These are phyloP conservation scores for Drosophila peninsularis DNA, from an alignment of 2,888 invertebrate genomes.

Conservation along the genomic window DNA sequence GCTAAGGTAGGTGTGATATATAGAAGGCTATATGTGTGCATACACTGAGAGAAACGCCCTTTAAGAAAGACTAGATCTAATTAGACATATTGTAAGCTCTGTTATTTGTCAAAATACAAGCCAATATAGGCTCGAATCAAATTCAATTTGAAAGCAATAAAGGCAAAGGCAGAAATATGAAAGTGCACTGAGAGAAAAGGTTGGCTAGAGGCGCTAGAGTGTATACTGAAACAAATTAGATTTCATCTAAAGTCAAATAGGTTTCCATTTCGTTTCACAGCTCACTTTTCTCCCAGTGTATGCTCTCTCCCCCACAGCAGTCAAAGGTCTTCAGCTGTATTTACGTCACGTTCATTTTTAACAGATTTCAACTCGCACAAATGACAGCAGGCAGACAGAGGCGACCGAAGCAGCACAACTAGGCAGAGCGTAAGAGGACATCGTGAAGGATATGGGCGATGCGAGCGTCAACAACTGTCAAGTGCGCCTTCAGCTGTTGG, in stretches of 20 bases:
- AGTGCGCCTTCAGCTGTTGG: constrained; percentile 52
- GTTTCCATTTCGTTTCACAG: too few species aligned
- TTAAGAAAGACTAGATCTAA: background rate
- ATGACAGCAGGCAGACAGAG: constrained; percentile 13
- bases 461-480: constrained; percentile 55
- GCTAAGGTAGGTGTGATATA: constrained; percentile 42
- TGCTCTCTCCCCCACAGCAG: constrained; percentile 13
- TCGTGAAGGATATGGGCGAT: constrained; percentile 11
- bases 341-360: constrained; percentile 61
- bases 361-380: constrained; percentile 44
- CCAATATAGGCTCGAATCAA: background rate
- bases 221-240: too few species aligned
- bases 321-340: constrained; percentile 39
- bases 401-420: too few species aligned
- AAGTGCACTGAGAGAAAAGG: background rate
- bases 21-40: constrained; percentile 23
- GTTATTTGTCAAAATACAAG: background rate
- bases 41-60: background rate
- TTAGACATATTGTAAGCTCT: background rate
- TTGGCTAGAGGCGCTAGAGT: too few species aligned
- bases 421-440: background rate
- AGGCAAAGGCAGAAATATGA: background rate
- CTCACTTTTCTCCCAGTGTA: constrained; percentile 3
- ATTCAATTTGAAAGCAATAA: background rate
- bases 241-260: too few species aligned